Base-by-base conservation (phyloP, 2,888 invertebrate species). In the Andrena camellia region DNA sequence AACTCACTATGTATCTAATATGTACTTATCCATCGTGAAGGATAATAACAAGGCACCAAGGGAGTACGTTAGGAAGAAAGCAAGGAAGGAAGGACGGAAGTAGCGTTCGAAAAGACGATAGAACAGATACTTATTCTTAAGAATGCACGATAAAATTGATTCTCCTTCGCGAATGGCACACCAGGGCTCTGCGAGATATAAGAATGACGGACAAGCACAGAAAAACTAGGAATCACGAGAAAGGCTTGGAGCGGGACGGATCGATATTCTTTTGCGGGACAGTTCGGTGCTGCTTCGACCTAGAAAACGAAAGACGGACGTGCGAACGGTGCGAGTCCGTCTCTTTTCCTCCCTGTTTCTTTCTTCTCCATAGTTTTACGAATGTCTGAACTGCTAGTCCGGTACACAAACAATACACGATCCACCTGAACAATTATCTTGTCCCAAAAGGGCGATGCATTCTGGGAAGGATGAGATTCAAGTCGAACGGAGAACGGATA, bases 211-310 rank as follows among this genome's bases (percentile, higher is more conserved):
- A 42, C 23, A 63, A 42, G 26, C 42, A 42, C 31, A 31, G 23
- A 42, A 20, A 52, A n/a, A 67, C 67, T n/a, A 31, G 29, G 26
- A 50, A 42, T 13, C 63, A 1, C 59, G 70, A 23, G 29, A 54
- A 48, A n/a, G 23, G 23, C 23, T 57, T 48, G 29, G 7, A 62
- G 50, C 60, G 54, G 69, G 62, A 69, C 59, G 69, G n/a, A 78
- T 78, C 75, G 74, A 78, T 78, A 78, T 78, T 78, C 74, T 63
- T 62, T 62, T 63, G 62, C 78, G 78, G 78, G 74, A 75, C 78
- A 23, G 62, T 75, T 68, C 48, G 60, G 20, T 57, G 63, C 20
- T 63, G 33, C n/a, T 33, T 42, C 42, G 62, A n/a, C 29, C 7
- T 8, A 52, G 35, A 75, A 68, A 74, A 50, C 50, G 59, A 59